A percentile compares a stretch with the other conserved stretches of the same genome.
Conservation (phyloP, 2,113 vertebrate species). For the Hippocampus mohnikei region DNA sequence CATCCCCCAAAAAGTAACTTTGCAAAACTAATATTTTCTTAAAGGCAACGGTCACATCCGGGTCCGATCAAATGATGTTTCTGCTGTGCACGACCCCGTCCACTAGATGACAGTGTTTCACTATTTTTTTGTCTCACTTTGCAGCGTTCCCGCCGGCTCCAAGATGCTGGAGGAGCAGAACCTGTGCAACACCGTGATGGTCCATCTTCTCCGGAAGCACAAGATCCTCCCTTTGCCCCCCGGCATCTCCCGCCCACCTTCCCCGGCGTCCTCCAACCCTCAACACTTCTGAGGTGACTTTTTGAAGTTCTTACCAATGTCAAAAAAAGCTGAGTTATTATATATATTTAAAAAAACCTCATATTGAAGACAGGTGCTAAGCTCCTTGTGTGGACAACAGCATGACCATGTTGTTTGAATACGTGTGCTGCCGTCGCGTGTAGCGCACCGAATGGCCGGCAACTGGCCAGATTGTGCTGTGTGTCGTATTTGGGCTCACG, state of each 20-base stretch:
- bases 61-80: background rate
- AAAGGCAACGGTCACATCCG: no score
- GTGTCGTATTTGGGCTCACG: background rate
- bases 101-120: constrained; percentile 50
- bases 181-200: constrained; percentile 55
- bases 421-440: no score
- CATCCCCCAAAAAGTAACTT: no score
- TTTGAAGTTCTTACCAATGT: background rate
- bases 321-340: background rate
- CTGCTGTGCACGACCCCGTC: constrained; percentile 6
- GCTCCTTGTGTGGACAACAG: background rate
- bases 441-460: background rate
- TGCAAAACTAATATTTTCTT: no score
- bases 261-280: constrained; percentile 34
- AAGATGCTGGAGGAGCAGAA: constrained; percentile 64
- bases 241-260: constrained; percentile 30
- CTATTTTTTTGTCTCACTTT: background rate
- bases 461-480: background rate
- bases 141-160: constrained; percentile 58
- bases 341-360: background rate
- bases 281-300: constrained; percentile 42
- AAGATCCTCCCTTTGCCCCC: constrained; percentile 23
- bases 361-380: background rate
- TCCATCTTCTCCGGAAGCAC: constrained; percentile 53
- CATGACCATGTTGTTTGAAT: background rate